Evolutionary conservation across 2,888 invertebrate genomes (phyloP).

Genomic region (Drosophila cracens): DNA sequence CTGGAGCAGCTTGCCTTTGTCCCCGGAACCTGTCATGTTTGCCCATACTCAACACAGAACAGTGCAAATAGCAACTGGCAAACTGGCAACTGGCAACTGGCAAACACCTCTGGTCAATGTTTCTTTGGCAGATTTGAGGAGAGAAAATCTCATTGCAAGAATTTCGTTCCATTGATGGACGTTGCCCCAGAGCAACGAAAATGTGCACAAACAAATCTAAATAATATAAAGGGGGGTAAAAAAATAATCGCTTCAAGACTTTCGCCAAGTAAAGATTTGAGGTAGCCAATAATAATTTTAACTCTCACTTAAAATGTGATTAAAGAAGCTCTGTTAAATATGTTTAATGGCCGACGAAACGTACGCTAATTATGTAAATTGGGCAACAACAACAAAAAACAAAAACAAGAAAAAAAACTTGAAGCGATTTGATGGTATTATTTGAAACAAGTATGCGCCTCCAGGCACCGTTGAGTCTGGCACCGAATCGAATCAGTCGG

Average conservation of each 20-base stretch:
- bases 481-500: conserved; percentile 3
- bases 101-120: conserved; percentile 1
- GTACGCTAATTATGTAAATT: conserved; percentile 75
- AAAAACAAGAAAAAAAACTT: conserved; percentile 5
- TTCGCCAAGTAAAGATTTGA: conserved; percentile 44
- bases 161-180: conserved; percentile 12
- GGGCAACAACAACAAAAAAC: conserved; percentile 31
- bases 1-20: neutral
- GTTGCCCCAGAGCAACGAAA: conserved; percentile 10
- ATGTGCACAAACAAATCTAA: conserved; percentile 1
- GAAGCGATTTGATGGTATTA: conserved; percentile 10
- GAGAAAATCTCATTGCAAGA: neutral
- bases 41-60: conserved; percentile 9
- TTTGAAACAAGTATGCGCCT: conserved; percentile 28
- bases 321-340: conserved; percentile 45
- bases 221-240: neutral
- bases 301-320: conserved; percentile 73
- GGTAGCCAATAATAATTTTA: conserved; percentile 34
- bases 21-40: conserved; percentile 16
- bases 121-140: neutral
- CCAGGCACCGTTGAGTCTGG: conserved; percentile 17
- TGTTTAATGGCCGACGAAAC: conserved; percentile 47
- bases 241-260: conserved; percentile 34
- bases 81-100: neutral
- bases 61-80: conserved; percentile 8